phyloP scores from a whole-genome alignment of 2,888 invertebrate species.

The Acleris literana region DNA sequence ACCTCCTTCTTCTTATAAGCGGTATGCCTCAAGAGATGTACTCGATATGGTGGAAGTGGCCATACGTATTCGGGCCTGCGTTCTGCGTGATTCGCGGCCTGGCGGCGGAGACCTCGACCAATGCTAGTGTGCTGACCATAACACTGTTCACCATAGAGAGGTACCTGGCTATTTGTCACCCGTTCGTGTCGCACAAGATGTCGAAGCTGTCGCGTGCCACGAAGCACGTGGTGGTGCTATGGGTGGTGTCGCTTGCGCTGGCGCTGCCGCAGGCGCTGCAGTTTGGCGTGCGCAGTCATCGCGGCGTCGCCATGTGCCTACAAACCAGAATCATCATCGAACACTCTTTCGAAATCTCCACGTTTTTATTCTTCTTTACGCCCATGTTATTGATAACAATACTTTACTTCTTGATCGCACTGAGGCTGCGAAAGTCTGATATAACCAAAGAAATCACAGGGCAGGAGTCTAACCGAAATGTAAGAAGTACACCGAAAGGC shows the following conservation, averaged over 20 bases:
- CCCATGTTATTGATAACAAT: conserved; percentile 90
- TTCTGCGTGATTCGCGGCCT: conserved; percentile 91
- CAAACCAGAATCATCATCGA: conserved; percentile 79
- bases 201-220: conserved; percentile 93
- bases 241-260: conserved; percentile 89
- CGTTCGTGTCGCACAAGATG: conserved; percentile 90
- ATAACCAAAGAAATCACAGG: conserved; percentile 56
- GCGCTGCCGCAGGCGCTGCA: conserved; percentile 88
- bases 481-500: conserved; percentile 53
- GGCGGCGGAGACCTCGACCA: conserved; percentile 91
- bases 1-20: conserved; percentile 89
- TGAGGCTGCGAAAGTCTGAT: conserved; percentile 82
- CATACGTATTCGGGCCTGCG: conserved; percentile 89
- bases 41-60: conserved; percentile 89
- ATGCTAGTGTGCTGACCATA: conserved; percentile 90
- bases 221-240: conserved; percentile 91
- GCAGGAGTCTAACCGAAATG: conserved; percentile 51
- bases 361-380: conserved; percentile 88
- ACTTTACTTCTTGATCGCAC: conserved; percentile 87
- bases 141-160: conserved; percentile 93
- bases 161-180: conserved; percentile 85
- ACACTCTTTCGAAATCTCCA: conserved; percentile 88
- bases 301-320: conserved; percentile 73
- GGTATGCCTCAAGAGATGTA: conserved; percentile 94
- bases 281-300: conserved; percentile 69